phyloP scores from a whole-genome alignment of 37 sponge, comb jelly and placozoan genomes.

The Agelas oroides region DNA sequence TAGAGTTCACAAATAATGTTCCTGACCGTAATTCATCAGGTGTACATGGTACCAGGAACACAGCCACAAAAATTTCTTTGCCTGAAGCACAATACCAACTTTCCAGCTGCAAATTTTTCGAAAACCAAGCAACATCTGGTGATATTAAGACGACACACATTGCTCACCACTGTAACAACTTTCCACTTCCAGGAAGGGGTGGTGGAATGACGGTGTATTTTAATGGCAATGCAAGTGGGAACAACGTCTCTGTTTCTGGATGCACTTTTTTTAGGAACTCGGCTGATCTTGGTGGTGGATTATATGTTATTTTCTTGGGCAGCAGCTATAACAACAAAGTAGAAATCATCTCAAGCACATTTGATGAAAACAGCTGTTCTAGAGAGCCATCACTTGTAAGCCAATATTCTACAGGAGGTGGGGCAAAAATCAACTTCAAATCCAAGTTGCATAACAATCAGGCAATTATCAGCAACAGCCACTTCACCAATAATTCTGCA shows the following conservation, averaged over 20 bases:
- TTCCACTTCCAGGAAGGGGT: neutral
- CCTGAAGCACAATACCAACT: neutral
- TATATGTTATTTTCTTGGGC: neutral
- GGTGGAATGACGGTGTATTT: too few species aligned
- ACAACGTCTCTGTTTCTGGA: too few species aligned
- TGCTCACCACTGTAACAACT: too few species aligned
- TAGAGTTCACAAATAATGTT: neutral
- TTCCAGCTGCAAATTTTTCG: neutral
- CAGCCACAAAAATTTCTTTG: neutral
- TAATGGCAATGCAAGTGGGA: too few species aligned
- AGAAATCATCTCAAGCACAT: neutral
- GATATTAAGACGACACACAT: too few species aligned
- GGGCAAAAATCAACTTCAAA: neutral
- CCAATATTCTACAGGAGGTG: conserved; percentile 16
- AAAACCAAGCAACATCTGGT: neutral
- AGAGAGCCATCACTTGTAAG: neutral
- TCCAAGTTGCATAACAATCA: neutral
- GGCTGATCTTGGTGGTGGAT: too few species aligned
- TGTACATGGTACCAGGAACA: too few species aligned
- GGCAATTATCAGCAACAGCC: neutral
- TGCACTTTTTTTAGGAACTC: too few species aligned
- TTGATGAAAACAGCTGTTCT: neutral
- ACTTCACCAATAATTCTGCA: conserved; percentile 21
- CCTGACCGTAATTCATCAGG: too few species aligned
- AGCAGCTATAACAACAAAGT: neutral